Conservation (phyloP, 2,113 vertebrate genomes). For the Cyanocitta stelleri region DNA sequence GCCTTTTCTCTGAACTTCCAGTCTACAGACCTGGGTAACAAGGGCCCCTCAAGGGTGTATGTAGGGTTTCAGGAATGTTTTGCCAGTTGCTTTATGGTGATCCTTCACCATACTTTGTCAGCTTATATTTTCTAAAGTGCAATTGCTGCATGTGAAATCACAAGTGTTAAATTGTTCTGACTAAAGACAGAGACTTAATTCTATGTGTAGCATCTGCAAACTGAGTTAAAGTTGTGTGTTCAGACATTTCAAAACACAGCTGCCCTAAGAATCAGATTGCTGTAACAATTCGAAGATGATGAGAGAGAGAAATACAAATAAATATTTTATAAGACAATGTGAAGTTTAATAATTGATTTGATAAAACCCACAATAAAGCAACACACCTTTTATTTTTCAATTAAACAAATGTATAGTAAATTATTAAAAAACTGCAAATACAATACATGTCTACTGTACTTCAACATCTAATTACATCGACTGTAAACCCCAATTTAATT, state of each 20-base stretch:
- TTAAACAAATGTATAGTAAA: conserved; percentile 74
- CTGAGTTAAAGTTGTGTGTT: neutral
- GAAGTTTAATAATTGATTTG: conserved; percentile 64
- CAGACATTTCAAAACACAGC: neutral
- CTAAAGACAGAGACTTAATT: neutral
- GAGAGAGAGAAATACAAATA: neutral
- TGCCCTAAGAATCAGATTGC: neutral
- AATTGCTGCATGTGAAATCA: neutral
- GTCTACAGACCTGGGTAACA: neutral
- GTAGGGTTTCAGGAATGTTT: neutral
- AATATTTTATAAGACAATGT: conserved; percentile 20
- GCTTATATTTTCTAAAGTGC: neutral
- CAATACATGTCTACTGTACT: conserved; percentile 64
- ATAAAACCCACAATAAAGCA: conserved; percentile 73
- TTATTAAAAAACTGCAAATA: conserved; percentile 71
- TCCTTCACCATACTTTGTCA: neutral
- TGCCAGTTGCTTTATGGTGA: neutral
- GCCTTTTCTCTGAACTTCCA: neutral
- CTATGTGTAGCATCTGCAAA: neutral
- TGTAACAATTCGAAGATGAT: neutral
- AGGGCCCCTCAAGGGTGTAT: neutral
- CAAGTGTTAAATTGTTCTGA: neutral
- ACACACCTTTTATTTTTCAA: conserved; percentile 63
- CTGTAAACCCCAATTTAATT: conserved; percentile 62
- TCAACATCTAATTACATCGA: conserved; percentile 64